Base-by-base conservation (phyloP, 2,113 vertebrate species). In the Rhadina sibilatrix region DNA sequence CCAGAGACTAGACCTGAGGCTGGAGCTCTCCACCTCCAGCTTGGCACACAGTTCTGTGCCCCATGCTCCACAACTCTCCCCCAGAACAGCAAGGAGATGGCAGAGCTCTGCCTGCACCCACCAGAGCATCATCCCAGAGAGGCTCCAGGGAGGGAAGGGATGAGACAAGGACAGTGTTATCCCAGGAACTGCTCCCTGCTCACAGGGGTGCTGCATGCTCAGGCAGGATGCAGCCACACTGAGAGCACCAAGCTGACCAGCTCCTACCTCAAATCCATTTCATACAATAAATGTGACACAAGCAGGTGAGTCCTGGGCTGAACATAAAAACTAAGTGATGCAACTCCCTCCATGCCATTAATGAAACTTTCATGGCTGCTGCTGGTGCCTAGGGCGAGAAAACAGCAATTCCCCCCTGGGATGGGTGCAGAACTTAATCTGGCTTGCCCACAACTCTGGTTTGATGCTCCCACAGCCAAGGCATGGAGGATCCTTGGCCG, bases 111-210 rank as follows among this genome's bases (percentile, higher is more conserved):
- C 30, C 70, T 6, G 2, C 56, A 17, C 5, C 6, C 3, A 42
- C 23, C 7, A 11, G 19, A 75, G 66, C 31, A 50, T 15, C 9
- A 3, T 20, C 27, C 37, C 3, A 5, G 22, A 54, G 44, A 50
- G 44, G n/a, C 12, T 18, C 5, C 5, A 7, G 49, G 24, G 54
- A 63, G 21, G 20, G 37, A 24, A 20, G 30, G 53, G 49, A n/a
- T n/a, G 42, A 56, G 44, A 35, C 0, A 5, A 44, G 50, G 40
- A 14, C 4, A 21, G 38, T 0, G 0, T 35, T 37, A 66, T 25
- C 37, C 27, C 47, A 35, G 52, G 50, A 56, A 35, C 0, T 2
- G 1, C 21, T 70, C 54, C 59, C 49, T 72, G 44, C 49, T 72
- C 49, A 16, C 3, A 2, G 15, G 5, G 35, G 24, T 23, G 66